A percentile compares a stretch with the other conserved stretches of the same genome.
These are phyloP conservation scores for Strigamia maritima DNA, from an alignment of 2,888 invertebrate species.

Conservation along the genomic window DNA sequence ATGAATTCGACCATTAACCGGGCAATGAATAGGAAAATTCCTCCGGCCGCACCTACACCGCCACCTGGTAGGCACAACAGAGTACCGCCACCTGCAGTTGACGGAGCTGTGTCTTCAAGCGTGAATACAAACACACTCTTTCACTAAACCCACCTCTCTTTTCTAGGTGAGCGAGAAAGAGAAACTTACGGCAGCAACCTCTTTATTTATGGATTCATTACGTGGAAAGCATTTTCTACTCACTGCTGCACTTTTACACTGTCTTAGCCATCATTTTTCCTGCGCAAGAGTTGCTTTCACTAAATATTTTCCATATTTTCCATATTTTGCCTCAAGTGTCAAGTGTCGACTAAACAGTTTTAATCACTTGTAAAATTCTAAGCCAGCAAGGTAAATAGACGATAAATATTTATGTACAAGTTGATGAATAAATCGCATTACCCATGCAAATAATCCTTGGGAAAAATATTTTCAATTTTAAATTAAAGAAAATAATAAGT, in stretches of 20 bases:
- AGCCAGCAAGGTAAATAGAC: neutral
- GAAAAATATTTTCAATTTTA: too few species aligned
- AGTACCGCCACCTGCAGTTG: neutral
- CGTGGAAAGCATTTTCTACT: conserved; percentile 10
- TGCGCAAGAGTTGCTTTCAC: neutral
- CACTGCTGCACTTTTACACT: conserved; percentile 10
- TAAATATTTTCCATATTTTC: conserved; percentile 15
- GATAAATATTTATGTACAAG: neutral
- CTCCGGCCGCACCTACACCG: neutral
- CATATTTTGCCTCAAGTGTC: neutral
- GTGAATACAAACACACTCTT: conserved; percentile 13
- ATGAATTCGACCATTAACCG: conserved; percentile 9
- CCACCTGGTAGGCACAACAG: conserved; percentile 4
- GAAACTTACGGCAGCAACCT: neutral
- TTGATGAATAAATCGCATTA: conserved; percentile 5
- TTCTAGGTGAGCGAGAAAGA: neutral
- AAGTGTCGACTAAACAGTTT: neutral
- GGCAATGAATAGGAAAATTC: conserved; percentile 15
- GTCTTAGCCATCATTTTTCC: conserved; percentile 10
- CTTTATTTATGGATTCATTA: conserved; percentile 15
- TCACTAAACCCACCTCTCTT: conserved; percentile 5
- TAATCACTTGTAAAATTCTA: neutral
- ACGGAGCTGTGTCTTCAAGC: conserved; percentile 10
- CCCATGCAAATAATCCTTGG: neutral
- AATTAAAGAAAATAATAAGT: neutral